phyloP scores from a whole-genome alignment of 92 coral and sea anemone genomes.

The Epizoanthus ramosus region DNA sequence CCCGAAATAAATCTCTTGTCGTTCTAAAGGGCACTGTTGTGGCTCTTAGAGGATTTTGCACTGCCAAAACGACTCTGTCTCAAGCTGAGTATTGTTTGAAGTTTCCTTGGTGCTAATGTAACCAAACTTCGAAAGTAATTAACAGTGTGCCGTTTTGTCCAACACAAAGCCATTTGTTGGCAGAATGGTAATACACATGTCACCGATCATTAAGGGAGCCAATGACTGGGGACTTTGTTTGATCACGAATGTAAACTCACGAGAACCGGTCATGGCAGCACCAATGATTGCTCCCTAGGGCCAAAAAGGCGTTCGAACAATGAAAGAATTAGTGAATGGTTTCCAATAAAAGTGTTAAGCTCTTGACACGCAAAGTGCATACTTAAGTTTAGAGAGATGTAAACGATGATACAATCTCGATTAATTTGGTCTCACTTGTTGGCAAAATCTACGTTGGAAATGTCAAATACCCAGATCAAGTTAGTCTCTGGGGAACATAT shows the following conservation, averaged over 20 bases:
- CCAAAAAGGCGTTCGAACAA: not conserved
- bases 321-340: not conserved
- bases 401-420: no score
- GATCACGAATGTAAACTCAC: not conserved
- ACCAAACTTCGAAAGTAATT: not conserved
- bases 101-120: not conserved
- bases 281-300: conserved; percentile 11
- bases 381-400: no score
- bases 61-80: not conserved
- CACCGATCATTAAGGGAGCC: not conserved
- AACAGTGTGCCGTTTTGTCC: not conserved
- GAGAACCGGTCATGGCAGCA: conserved; percentile 1
- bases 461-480: no score
- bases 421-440: no score
- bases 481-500: no score
- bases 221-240: not conserved
- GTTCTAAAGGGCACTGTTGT: not conserved
- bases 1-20: not conserved
- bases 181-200: not conserved
- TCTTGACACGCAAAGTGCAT: not conserved
- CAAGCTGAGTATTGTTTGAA: not conserved
- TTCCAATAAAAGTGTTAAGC: not conserved
- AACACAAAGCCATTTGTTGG: not conserved
- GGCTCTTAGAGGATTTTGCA: not conserved
- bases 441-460: no score